phyloP scores from a whole-genome alignment of 2,797 vertebrate species.

The Caiman crocodilus region DNA sequence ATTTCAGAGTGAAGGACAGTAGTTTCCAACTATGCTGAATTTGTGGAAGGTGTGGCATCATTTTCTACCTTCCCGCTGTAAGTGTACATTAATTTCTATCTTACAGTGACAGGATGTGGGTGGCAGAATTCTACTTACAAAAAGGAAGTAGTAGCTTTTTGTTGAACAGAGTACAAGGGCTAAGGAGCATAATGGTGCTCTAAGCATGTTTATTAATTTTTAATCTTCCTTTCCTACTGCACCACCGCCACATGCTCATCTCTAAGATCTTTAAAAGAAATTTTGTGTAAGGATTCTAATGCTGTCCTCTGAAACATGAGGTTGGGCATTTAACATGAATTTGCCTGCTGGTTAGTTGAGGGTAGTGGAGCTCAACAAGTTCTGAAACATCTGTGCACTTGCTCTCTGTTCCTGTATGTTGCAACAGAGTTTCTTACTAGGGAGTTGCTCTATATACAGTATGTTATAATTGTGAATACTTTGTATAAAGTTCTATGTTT shows the following conservation, averaged over 20 bases:
- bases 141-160: constrained; percentile 31
- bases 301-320: too few species aligned
- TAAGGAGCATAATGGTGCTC: fast-evolving
- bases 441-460: neutral
- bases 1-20: neutral
- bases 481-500: too few species aligned
- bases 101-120: constrained; percentile 68
- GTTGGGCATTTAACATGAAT: too few species aligned
- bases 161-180: neutral
- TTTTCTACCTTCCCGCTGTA: neutral
- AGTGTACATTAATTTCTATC: constrained; percentile 37
- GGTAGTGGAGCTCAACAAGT: too few species aligned
- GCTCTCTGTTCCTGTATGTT: neutral
- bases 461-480: neutral
- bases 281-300: too few species aligned
- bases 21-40: neutral
- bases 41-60: neutral
- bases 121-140: neutral
- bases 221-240: neutral
- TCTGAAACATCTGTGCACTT: neutral
- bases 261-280: neutral
- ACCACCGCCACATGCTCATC: fast-evolving
- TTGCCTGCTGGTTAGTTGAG: too few species aligned
- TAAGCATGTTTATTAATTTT: neutral
- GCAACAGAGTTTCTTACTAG: neutral